Percentiles rank a stretch among this genome's conserved stretches.
Evolutionary conservation across 92 coral and sea anemone species (phyloP).

Genomic region (Porites lobata): DNA sequence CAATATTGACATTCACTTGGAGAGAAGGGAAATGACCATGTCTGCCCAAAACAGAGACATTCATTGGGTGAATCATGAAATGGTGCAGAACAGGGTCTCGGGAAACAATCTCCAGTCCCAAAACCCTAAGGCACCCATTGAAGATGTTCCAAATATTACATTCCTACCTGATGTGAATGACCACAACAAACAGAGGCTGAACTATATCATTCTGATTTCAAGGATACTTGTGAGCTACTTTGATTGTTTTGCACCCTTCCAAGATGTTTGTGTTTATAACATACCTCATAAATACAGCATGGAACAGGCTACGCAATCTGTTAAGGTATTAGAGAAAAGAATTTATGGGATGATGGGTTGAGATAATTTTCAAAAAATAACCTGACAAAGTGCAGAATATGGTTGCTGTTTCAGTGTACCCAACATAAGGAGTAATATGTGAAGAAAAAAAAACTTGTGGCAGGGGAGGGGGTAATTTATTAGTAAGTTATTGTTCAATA

Average conservation of each 20-base stretch:
- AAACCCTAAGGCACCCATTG: slow-evolving; percentile 30
- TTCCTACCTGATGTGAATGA: slow-evolving; percentile 63
- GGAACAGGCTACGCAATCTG: slow-evolving; percentile 71
- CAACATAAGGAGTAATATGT: too few species aligned
- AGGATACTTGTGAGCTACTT: slow-evolving; percentile 64
- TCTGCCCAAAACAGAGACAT: slow-evolving; percentile 14
- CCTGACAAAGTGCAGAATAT: not conserved
- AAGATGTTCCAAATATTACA: slow-evolving; percentile 65
- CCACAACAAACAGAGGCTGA: slow-evolving; percentile 56
- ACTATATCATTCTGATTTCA: slow-evolving; percentile 70
- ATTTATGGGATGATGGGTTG: not conserved
- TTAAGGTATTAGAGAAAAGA: slow-evolving; percentile 47
- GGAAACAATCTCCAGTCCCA: slow-evolving; percentile 46
- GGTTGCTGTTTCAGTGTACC: too few species aligned
- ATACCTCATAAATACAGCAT: slow-evolving; percentile 66
- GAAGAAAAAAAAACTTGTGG: too few species aligned
- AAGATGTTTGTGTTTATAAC: slow-evolving; percentile 53
- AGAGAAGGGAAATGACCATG: slow-evolving; percentile 37
- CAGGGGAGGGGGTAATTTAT: too few species aligned
- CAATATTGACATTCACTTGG: slow-evolving; percentile 36
- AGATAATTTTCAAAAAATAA: not conserved
- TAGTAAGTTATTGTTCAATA: too few species aligned
- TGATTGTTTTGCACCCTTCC: slow-evolving; percentile 39
- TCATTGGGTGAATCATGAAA: slow-evolving; percentile 66
- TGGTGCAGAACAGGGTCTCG: slow-evolving; percentile 39